Conservation (phyloP, 2,888 invertebrate species). For the Standfussiana lucernea region DNA sequence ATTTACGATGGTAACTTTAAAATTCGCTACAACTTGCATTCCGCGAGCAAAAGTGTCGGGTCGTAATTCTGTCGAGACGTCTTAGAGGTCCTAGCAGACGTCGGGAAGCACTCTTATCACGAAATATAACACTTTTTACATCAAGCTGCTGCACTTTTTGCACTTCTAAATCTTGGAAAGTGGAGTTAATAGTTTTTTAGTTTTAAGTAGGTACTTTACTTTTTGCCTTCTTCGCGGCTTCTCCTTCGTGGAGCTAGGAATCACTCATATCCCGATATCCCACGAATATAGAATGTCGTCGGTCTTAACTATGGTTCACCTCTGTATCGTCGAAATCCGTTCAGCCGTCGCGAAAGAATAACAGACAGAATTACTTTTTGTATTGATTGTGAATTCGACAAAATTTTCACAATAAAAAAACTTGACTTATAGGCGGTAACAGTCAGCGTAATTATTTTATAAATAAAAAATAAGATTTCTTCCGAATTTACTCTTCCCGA, state of each 20-base stretch:
- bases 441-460: background rate
- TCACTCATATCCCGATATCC: no score
- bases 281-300: no score
- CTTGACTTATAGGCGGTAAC: no score
- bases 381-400: no score
- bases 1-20: conserved; percentile 45
- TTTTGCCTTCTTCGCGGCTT: background rate
- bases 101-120: conserved; percentile 42
- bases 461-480: background rate
- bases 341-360: no score
- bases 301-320: no score
- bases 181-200: background rate
- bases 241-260: no score
- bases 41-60: conserved; percentile 45
- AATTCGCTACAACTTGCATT: conserved; percentile 44
- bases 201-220: no score
- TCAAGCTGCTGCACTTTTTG: conserved; percentile 22
- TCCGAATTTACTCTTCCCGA: background rate
- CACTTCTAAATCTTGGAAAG: conserved; percentile 19
- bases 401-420: no score
- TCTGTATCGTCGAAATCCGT: no score
- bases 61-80: conserved; percentile 57
- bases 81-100: conserved; percentile 57
- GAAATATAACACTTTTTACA: conserved; percentile 48
- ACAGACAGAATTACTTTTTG: no score